Percentiles rank a stretch among this genome's conserved stretches.
Conservation (phyloP, 1,140 invertebrate genomes). For the Cataglyphis hispanica region DNA sequence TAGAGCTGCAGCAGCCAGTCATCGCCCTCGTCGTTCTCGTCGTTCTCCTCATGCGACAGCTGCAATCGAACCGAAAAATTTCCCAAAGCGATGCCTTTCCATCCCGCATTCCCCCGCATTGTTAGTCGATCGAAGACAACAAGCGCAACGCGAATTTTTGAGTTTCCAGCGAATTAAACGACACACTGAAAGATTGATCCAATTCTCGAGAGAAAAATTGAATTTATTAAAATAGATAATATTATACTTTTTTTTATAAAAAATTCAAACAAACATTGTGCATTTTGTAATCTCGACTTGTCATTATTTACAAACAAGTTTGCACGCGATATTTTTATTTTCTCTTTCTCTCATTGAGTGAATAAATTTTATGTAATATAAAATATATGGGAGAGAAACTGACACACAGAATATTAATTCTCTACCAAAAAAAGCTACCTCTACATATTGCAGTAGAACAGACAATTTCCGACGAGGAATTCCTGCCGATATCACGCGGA, state of each 20-base stretch:
- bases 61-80: constrained; percentile 77
- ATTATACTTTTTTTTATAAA: not conserved
- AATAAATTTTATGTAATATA: not conserved
- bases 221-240: not conserved
- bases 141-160: constrained; percentile 44
- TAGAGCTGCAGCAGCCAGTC: constrained; percentile 69
- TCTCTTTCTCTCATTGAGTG: too few species aligned
- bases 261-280: not conserved
- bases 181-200: not conserved
- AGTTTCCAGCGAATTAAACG: not conserved
- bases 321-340: not conserved
- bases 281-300: not conserved
- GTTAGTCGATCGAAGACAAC: constrained; percentile 50
- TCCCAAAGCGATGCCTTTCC: constrained; percentile 63
- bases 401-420: constrained; percentile 2
- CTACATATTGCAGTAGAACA: constrained; percentile 4
- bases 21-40: constrained; percentile 61
- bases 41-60: constrained; percentile 72
- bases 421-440: not conserved
- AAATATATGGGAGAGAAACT: not conserved
- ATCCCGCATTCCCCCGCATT: constrained; percentile 43
- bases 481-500: constrained; percentile 50
- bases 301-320: not conserved
- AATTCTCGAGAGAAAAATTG: not conserved
- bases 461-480: constrained; percentile 47